Base-by-base conservation (phyloP, 2,797 vertebrate species). In the Hippocampus kuda region DNA sequence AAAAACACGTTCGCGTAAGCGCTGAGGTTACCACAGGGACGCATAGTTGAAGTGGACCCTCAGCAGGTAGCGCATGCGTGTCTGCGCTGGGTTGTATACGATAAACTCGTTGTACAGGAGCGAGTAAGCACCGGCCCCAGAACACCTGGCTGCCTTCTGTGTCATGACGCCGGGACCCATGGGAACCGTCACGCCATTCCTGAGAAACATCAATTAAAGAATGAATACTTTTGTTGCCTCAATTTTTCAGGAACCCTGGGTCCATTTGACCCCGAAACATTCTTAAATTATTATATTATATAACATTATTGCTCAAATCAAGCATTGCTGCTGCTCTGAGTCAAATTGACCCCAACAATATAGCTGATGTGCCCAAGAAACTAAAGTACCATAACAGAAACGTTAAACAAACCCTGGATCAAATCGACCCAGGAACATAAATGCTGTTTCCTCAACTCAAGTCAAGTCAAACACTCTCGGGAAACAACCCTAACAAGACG, bases 21-120 rank as follows among this genome's bases (percentile, higher is more conserved):
- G 26, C 3, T 20, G 46, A 38, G 63, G 56, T 94, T 85, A 97
- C 94, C 94, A 96, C 65, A 94, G 81, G 0, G 92, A 91, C 0
- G 84, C 66, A 77, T 90, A 95, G 88, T 93, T 92, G 84, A 97
- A 97, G 57, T 70, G 82, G 77, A 97, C 82, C 57, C 89, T 85
- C 38, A 97, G 90, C 79, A 97, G 90, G 81, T 95, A 97, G 67
- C 85, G 89, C 93, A 96, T 95, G 46, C 85, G 90, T 15, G 86
- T 87, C 86, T 97, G 95, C 1, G 88, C 83, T 0, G 92, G 89
- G 69, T 90, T 88, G 73, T 97, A 97, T 46, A 97, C 91, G 0
- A 96, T 84, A 72, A 88, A 97, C 82, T 97, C 95, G 5, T 97
- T 97, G 84, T 97, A 97, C 65, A 95, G 93, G 15, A 97, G 92